Evolutionary conservation across 2,888 invertebrate species (phyloP).

Genomic region (Dioctria linearis): DNA sequence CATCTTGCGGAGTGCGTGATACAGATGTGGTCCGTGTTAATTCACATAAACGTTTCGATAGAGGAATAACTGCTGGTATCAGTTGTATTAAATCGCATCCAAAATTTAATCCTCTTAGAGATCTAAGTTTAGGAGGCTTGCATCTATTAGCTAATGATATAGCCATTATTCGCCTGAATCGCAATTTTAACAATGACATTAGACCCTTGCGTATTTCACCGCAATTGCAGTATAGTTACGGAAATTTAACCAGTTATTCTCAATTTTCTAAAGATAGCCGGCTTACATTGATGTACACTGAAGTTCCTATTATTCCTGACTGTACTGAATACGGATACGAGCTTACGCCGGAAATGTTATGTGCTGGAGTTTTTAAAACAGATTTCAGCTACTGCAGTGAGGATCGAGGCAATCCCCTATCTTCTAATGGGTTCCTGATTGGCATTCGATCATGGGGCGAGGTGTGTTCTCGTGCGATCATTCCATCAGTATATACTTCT

Average conservation of each 20-base stretch:
- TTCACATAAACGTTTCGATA: not conserved
- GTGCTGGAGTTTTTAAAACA: not conserved
- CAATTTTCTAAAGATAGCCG: not conserved
- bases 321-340: not conserved
- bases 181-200: not conserved
- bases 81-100: slow-evolving; percentile 21
- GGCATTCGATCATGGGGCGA: slow-evolving; percentile 12
- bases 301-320: not conserved
- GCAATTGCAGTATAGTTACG: no score
- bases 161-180: not conserved
- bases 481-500: slow-evolving; percentile 6
- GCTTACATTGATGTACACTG: not conserved
- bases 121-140: not conserved
- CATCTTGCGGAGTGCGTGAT: not conserved
- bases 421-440: not conserved
- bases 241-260: no score
- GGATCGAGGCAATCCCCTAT: slow-evolving; percentile 11
- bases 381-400: not conserved
- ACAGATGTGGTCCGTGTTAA: slow-evolving; percentile 3
- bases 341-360: not conserved
- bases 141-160: not conserved
- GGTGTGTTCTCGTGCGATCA: not conserved
- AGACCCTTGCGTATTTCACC: no score
- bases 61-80: not conserved
- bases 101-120: not conserved